Evolutionary conservation across 2,888 invertebrate species (phyloP), one percentile per base, ranked within the genome.

Genomic region (Drosophila kokeensis): DNA sequence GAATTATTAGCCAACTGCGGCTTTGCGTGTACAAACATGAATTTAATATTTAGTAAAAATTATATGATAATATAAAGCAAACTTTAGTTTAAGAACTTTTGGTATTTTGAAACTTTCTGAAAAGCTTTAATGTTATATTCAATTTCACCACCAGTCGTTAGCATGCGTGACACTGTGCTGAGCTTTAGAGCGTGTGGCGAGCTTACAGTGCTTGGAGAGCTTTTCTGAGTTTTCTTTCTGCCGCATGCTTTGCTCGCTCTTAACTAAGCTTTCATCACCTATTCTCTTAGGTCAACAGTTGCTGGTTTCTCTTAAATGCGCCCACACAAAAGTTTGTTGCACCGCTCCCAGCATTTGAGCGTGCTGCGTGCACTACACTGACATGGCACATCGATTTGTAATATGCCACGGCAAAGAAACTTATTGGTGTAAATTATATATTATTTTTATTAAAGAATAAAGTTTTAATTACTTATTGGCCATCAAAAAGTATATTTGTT

Each of bases 321-420:
- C 83, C 81, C 74, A 76, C 87, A 79, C 74, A 73, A 73, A 70
- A 83, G 84, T 87, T 78, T 86, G 76, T 81, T 87, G 84, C 79
- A 65, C 78, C 81, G 73, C 81, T 81, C 73, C 66, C 68, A 76
- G 64, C 76, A 89, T 70, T 73, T 76, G 71, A 61, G 80, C 55
- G 54, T 58, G 69, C 58, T 55, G 34, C 21, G 50, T 57, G 34
- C 69, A 27, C 48, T 73, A 50, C 62, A 21, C n/a, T 13, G 4
- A 10, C 11, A 4, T 2, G 11, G 59, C 48, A 55, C 65, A 48
- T 59, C 6, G 1, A 24, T 45, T 34, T 18, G 2, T 1, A 3
- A 38, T 1, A 13, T 2, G 54, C 15, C 29, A 2, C 2, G 11
- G n/a, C 3, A 18, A 10, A 15, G 7, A 24, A 24, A 13, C 6